Evolutionary conservation across 2,797 vertebrate genomes (phyloP).

Genomic region (Sebastes cheni): DNA sequence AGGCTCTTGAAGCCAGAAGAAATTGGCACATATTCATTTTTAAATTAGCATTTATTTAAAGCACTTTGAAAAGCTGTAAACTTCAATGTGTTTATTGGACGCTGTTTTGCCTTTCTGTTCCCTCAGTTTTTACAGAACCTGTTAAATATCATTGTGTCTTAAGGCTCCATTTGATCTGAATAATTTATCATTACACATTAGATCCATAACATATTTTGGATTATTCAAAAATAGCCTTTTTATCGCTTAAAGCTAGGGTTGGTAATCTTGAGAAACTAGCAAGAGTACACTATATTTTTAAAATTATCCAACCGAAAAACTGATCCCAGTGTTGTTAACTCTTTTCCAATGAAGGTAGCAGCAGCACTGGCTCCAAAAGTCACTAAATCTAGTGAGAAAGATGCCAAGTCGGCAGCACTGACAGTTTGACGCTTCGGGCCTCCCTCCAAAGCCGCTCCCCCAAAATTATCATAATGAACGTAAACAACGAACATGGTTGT

Average conservation of each 20-base stretch:
- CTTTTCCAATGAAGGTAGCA: background rate
- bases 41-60: background rate
- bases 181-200: background rate
- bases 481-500: background rate
- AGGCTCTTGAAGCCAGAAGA: background rate
- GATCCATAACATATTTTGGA: background rate
- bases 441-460: background rate
- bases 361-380: background rate
- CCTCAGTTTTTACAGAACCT: background rate
- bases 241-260: background rate
- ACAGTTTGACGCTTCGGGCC: background rate
- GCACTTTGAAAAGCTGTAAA: background rate
- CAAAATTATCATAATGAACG: background rate
- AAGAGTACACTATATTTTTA: accelerated
- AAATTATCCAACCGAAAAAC: background rate
- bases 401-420: too few species aligned
- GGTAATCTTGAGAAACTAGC: background rate
- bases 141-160: background rate
- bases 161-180: background rate
- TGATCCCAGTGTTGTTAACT: accelerated
- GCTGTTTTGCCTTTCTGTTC: background rate
- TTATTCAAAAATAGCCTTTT: background rate
- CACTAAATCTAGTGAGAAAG: too few species aligned
- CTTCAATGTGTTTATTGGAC: background rate
- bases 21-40: background rate